Evolutionary conservation across 2,797 vertebrate species (phyloP), one percentile per base, ranked within the genome.

Genomic region (Petrocephalus schoutedeni): DNA sequence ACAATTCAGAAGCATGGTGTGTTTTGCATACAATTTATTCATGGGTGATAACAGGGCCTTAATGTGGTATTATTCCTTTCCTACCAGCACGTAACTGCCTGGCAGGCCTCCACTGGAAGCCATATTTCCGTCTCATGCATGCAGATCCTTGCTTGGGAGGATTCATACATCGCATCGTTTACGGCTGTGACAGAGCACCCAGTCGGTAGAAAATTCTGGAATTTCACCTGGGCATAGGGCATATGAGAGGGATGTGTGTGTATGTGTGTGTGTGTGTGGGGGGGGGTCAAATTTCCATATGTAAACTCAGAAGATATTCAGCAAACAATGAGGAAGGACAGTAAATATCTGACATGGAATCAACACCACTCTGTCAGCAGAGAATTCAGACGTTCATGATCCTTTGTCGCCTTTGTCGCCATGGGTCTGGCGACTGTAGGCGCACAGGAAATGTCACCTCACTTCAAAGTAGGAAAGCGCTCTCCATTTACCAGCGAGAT

Each of bases 391-490:
- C 8, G 49, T 51, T n/a, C 7, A 23, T 57, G 19, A 21, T 56
- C 36, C 41, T 19, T 32, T 12, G 1, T 64, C 28, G 61, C 23
- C 10, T 32, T 28, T 28, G 28, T 1, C 28, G 32, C 77, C 71
- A 82, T 56, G 21, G n/a, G 23, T 45, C 12, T 49, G 71, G n/a
- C 2, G 1, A 36, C 32, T 71, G 6, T 7, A 45, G 67, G 84
- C 87, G 87, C 86, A 28, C 28, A 28, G 28, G 28, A 89, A 85
- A 45, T 89, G 90, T 93, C 91, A 90, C 91, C 92, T 92, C 90
- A 3, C 71, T 91, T 92, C 94, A 93, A 91, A 93, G 92, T 57
- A 14, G 8, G 10, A 84, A 51, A 84, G 51, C n/a, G 80, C 49
- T 16, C n/a, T 3, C 45, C n/a, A 53, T 54, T 84, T 10, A 53